Conservation (phyloP, 2,888 invertebrate species). For the Tillus elongatus region DNA sequence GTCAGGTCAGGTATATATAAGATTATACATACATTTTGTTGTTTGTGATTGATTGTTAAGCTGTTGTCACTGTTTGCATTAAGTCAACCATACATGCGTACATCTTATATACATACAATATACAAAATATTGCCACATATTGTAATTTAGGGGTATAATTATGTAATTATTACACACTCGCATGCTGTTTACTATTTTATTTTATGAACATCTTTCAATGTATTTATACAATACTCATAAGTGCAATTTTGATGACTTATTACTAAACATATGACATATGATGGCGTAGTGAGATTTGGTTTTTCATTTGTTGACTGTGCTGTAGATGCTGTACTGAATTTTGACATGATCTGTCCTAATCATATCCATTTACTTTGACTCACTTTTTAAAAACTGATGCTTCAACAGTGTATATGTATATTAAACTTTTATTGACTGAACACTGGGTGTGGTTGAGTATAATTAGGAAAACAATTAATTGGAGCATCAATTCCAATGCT, state of each 20-base stretch:
- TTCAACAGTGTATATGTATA: too few relatives aligned
- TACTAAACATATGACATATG: conserved; percentile 34
- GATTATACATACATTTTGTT: too few relatives aligned
- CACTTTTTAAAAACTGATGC: background rate
- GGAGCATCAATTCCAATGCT: too few relatives aligned
- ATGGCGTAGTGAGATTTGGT: conserved; percentile 36
- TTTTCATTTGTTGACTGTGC: conserved; percentile 38
- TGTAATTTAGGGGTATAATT: conserved; percentile 25
- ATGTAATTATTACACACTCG: conserved; percentile 36
- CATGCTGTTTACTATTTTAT: conserved; percentile 26
- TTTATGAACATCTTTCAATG: conserved; percentile 12
- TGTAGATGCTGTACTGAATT: conserved; percentile 32
- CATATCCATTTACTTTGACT: conserved; percentile 33
- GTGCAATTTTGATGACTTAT: conserved; percentile 37
- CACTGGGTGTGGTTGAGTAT: too few relatives aligned
- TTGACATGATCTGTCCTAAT: conserved; percentile 36
- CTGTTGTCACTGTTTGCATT: too few relatives aligned
- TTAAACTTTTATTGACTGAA: too few relatives aligned
- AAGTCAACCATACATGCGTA: too few relatives aligned
- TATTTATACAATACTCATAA: conserved; percentile 21
- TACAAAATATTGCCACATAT: conserved; percentile 15
- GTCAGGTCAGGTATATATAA: too few relatives aligned
- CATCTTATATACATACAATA: background rate
- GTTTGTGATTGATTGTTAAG: too few relatives aligned
- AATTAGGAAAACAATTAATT: too few relatives aligned